phyloP scores from a whole-genome alignment of 2,797 vertebrate genomes.

The Clarias laeviceps region DNA sequence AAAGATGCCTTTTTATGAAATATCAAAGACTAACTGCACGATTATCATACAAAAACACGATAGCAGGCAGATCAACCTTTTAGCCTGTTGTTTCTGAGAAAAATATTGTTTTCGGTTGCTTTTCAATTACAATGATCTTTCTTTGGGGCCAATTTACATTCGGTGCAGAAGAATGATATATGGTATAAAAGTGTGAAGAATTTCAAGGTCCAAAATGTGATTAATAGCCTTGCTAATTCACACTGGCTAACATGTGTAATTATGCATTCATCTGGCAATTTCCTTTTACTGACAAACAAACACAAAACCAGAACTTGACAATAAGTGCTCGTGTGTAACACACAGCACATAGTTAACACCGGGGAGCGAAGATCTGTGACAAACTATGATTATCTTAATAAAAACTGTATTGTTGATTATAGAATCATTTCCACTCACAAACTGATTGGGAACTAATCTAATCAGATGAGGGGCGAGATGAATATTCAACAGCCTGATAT shows the following conservation, averaged over 20 bases:
- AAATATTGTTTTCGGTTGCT: background rate
- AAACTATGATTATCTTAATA: slow-evolving; percentile 60
- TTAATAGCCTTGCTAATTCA: slow-evolving; percentile 52
- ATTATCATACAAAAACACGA: background rate
- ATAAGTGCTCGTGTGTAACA: slow-evolving; percentile 58
- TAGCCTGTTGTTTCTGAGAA: background rate
- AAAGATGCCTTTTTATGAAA: background rate
- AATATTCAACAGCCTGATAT: slow-evolving; percentile 78
- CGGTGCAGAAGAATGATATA: background rate
- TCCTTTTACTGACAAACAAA: slow-evolving; percentile 48
- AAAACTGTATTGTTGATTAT: slow-evolving; percentile 69
- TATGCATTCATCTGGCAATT: slow-evolving; percentile 43
- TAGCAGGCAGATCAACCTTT: background rate
- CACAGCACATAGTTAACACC: slow-evolving; percentile 71
- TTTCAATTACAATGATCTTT: background rate
- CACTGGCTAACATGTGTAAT: slow-evolving; percentile 43
- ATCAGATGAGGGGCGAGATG: slow-evolving; percentile 77
- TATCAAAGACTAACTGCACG: background rate
- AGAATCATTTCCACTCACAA: slow-evolving; percentile 64
- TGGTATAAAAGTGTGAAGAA: slow-evolving; percentile 10
- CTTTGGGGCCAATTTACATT: background rate
- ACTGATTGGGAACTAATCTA: slow-evolving; percentile 76
- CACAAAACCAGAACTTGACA: slow-evolving; percentile 22
- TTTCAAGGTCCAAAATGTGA: slow-evolving; percentile 42
- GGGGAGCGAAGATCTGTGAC: slow-evolving; percentile 69